Conservation (phyloP, 2,113 vertebrate species). For the Setophaga kirtlandii region DNA sequence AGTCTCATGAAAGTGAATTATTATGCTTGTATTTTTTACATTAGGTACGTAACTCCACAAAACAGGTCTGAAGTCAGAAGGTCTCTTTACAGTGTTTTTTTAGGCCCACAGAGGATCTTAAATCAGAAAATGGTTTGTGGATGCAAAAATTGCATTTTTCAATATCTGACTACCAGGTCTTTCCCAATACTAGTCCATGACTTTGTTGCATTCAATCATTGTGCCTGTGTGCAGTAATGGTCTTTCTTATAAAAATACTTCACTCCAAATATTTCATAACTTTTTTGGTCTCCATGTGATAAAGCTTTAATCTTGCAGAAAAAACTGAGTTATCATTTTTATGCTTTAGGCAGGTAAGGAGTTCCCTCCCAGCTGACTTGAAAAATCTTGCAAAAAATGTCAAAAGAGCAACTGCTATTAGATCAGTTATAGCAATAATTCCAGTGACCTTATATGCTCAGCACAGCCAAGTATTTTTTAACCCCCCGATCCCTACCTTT, state of each 20-base stretch:
- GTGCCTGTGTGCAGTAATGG: not conserved
- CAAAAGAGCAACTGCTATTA: not conserved
- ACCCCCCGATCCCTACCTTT: not conserved
- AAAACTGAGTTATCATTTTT: not conserved
- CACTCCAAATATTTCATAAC: not conserved
- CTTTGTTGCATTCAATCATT: not conserved
- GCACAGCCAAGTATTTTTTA: not conserved
- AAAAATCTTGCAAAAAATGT: not conserved
- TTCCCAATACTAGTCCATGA: not conserved
- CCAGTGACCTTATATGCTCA: not conserved
- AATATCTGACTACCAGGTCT: not conserved
- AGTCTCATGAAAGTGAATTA: not conserved
- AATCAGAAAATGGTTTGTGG: not conserved
- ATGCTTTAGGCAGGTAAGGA: not conserved
- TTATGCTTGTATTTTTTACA: not conserved
- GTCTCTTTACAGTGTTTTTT: not conserved
- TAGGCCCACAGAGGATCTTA: not conserved
- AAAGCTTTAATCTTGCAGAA: not conserved
- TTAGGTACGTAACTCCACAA: not conserved
- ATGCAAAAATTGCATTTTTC: not conserved
- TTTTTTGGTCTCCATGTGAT: not conserved
- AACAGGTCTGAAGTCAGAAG: not conserved
- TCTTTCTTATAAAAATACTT: fast-evolving
- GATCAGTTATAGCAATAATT: not conserved
- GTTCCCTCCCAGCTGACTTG: not conserved